A percentile compares a stretch with the other conserved stretches of the same genome.
phyloP scores from a whole-genome alignment of 1,140 invertebrate species.

The Drosophila funebris region DNA sequence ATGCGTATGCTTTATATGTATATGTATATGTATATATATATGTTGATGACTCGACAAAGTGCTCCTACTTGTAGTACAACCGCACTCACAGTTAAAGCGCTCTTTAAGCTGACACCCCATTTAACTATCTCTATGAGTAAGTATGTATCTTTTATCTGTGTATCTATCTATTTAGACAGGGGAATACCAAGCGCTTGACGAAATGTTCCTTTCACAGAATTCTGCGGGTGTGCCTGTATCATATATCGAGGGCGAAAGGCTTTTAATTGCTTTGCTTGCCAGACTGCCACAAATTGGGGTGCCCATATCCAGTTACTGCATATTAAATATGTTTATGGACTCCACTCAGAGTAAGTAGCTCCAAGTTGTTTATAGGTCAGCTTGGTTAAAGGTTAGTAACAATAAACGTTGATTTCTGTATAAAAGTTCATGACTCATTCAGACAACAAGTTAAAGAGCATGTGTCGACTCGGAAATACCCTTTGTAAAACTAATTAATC shows the following conservation, averaged over 20 bases:
- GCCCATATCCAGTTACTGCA: constrained; percentile 17
- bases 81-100: constrained; percentile 6
- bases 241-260: constrained; percentile 12
- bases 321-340: constrained; percentile 15
- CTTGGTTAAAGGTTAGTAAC: constrained; percentile 22
- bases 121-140: constrained; percentile 19
- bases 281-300: constrained; percentile 11
- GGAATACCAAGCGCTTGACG: background rate
- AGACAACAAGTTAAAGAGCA: background rate
- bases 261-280: constrained; percentile 17
- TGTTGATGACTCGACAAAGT: constrained; percentile 20
- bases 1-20: too few species aligned
- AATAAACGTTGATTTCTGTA: constrained; percentile 3
- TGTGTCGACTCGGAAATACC: background rate
- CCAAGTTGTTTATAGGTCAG: constrained; percentile 26
- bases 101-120: constrained; percentile 27
- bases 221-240: constrained; percentile 15
- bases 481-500: too few species aligned
- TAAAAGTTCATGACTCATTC: constrained; percentile 25
- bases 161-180: background rate
- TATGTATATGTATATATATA: background rate
- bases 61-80: constrained; percentile 15
- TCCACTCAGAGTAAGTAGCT: constrained; percentile 12
- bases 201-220: constrained; percentile 1
- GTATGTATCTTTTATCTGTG: constrained; percentile 13